phyloP scores from a whole-genome alignment of 2,113 vertebrate species.

The Progne subis region DNA sequence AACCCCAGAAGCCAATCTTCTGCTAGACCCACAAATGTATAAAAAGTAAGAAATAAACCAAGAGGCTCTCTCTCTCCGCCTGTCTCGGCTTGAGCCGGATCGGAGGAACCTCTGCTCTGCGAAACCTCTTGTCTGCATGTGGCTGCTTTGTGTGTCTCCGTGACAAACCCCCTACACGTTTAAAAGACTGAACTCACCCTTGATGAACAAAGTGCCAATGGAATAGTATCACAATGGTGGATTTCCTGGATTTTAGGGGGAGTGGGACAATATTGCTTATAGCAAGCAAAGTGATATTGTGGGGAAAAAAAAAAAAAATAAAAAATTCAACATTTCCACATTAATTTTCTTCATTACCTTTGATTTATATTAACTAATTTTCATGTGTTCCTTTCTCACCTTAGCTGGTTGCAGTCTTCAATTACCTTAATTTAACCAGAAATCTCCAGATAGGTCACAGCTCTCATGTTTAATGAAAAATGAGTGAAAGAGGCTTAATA shows the following conservation, averaged over 20 bases:
- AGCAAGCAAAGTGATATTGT: not conserved
- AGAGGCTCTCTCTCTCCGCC: too few relatives aligned
- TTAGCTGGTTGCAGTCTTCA: slow-evolving; percentile 59
- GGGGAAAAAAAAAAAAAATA: not conserved
- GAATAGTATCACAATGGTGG: not conserved
- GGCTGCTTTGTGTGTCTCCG: too few relatives aligned
- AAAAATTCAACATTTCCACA: not conserved
- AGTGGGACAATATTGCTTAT: not conserved
- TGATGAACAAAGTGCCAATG: not conserved
- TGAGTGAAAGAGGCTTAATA: slow-evolving; percentile 59
- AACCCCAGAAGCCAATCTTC: too few relatives aligned
- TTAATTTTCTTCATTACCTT: slow-evolving; percentile 59
- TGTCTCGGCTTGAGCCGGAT: too few relatives aligned
- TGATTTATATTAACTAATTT: slow-evolving; percentile 59
- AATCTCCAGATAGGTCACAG: slow-evolving; percentile 72
- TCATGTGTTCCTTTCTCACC: slow-evolving; percentile 33
- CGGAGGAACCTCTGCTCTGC: too few relatives aligned
- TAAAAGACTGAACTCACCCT: not conserved
- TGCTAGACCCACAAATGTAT: too few relatives aligned
- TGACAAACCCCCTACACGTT: rapidly evolving
- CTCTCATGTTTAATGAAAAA: slow-evolving; percentile 75
- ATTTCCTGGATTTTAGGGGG: not conserved
- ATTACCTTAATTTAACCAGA: slow-evolving; percentile 72
- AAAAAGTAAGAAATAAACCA: too few relatives aligned
- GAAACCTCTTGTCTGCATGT: too few relatives aligned